Base-by-base conservation (phyloP, 2,797 vertebrate genomes). In the Xenopus petersii region DNA sequence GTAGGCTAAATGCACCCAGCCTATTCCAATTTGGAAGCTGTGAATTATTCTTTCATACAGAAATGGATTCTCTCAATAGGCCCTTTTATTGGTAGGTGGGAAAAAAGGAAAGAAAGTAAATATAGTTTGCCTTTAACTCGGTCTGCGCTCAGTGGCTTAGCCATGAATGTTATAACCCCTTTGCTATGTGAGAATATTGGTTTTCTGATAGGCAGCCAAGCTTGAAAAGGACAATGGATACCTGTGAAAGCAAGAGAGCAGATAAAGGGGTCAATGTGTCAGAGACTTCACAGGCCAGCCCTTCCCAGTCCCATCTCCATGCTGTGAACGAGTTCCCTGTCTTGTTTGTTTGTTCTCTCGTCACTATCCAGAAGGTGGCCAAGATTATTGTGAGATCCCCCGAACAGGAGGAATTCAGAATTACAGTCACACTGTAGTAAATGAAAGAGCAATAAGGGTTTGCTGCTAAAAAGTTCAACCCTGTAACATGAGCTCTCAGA, bases 401-500 rank as follows among this genome's bases (percentile, higher is more conserved):
- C 47, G 11, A 54, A 56, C 59, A 17, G 42, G 47, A 63, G 59
- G 60, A 21, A 64, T 51, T n/a, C 58, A 47, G 26, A 30, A 33
- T 51, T 51, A 60, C 15, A 66, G 67, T 33, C 24, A 46, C 59
- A 48, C 26, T 71, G 51, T 12, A 75, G 65, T 56, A 15, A 71
- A 64, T 65, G 61, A 72, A 56, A 62, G 64, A 62, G 55, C 74
- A 65, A 65, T 70, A 67, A 67, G 75, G 73, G 59, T 51, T 74
- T 62, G 62, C 64, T 72, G 11, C 21, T 67, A 12, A 75, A 78
- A 80, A 81, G 62, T 60, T 17, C 30, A 64, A 42, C 71, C 71
- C 58, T 54, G 79, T 79, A 75, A 68, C 71, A 61, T 61, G 64
- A 70, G 12, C 71, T 24, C 48, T 81, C 78, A 67, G 81, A 75